Base-by-base conservation (phyloP, 2,888 invertebrate species). In the Ormyrus pomaceus region DNA sequence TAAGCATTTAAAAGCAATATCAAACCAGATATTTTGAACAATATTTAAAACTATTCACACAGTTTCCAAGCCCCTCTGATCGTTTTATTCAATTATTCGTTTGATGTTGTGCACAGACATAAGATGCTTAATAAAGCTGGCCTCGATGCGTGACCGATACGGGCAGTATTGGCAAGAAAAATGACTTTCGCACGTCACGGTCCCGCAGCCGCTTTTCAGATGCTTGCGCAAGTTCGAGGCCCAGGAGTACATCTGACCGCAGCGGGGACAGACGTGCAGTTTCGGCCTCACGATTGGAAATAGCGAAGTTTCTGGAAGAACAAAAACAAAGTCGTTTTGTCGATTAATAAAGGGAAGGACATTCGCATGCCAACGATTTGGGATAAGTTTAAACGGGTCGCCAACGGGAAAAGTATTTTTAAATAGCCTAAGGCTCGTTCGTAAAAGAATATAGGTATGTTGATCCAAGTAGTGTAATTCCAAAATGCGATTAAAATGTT, bases 201-300 rank as follows among this genome's bases (percentile, higher is more conserved):
- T 84, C 62, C 89, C 90, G 77, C 90, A 91, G 77, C 89, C 90
- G 82, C 86, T 88, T 83, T 88, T 87, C 65, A 88, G 86, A 77
- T 90, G 91, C 70, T 91, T 90, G 81, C 90, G 87, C 46, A 91
- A 85, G 72, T 91, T 90, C 81, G 91, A 91, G n/a, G 91, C 90
- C 91, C 91, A 90, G 71, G 90, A 89, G 83, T 91, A 91, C 88
- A 89, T 90, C 79, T 90, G 90, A 6, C 91, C 91, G 83, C 91
- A 91, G 61, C 88, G 88, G 8, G 90, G 89, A 77, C 91, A 91
- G 6, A 89, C 88, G 84, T 90, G 90, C 8, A 89, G 86, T 48
- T 89, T 86, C 19, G 90, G 90, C 84, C 88, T 88, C 75, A 90
- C 89, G 83, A 91, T 91, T 79, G 90, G 90, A 83, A 91, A 90